These are phyloP conservation scores for Halcyon leucocephala DNA, from an alignment of 2,797 vertebrate genomes.

Conservation along the genomic window DNA sequence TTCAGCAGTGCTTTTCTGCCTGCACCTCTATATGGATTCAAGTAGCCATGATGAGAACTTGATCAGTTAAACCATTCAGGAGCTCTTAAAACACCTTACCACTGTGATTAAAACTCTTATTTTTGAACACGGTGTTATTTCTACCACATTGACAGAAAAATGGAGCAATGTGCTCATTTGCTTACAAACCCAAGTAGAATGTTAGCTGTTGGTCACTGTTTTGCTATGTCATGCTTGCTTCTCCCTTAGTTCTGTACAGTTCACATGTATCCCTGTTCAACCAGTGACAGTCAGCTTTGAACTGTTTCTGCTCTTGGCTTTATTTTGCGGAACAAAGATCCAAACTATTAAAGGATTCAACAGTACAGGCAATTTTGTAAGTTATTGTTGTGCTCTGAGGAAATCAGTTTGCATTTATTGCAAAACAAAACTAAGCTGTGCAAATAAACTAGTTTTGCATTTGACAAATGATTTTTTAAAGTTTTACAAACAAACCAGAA, in stretches of 20 bases:
- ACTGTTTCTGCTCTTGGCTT: neutral
- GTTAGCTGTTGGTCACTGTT: neutral
- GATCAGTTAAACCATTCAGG: neutral
- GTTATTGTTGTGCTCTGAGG: neutral
- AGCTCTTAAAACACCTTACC: neutral
- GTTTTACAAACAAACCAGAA: neutral
- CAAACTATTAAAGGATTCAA: neutral
- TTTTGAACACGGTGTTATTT: neutral
- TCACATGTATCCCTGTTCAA: neutral
- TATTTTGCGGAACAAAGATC: neutral
- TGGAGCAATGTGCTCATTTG: rapidly evolving
- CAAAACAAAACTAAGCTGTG: neutral
- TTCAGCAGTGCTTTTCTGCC: neutral
- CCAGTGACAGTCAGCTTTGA: neutral
- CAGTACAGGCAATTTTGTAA: neutral
- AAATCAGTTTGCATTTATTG: neutral
- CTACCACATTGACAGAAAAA: neutral
- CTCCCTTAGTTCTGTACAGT: neutral
- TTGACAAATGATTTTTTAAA: neutral
- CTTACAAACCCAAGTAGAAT: neutral
- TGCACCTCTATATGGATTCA: neutral
- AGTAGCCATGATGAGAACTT: neutral
- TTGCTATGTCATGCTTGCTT: rapidly evolving
- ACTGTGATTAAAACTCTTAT: rapidly evolving
- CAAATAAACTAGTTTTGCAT: neutral